Percentiles rank a stretch among this genome's conserved stretches.
phyloP scores from a whole-genome alignment of 2,113 vertebrate genomes.

The Heliornis fulica region DNA sequence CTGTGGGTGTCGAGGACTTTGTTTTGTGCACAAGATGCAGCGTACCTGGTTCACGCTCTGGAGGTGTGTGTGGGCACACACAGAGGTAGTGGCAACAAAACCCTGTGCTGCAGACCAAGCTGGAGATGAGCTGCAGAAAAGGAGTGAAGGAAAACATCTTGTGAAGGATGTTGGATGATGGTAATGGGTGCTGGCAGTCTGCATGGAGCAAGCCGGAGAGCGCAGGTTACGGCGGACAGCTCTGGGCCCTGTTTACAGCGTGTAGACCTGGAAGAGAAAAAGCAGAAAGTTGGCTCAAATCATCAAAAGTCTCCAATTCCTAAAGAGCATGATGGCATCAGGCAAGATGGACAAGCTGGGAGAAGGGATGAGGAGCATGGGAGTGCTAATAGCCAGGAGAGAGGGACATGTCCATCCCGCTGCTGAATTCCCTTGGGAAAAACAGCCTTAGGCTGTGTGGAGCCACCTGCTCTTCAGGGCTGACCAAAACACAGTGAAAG shows the following conservation, averaged over 20 bases:
- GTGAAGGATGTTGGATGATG: accelerated
- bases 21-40: not conserved
- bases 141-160: not conserved
- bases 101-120: not conserved
- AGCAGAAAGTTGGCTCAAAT: not conserved
- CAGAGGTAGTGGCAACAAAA: not conserved
- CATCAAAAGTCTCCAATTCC: accelerated
- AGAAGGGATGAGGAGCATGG: not conserved
- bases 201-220: not conserved
- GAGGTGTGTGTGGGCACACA: accelerated
- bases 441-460: not conserved
- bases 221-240: not conserved
- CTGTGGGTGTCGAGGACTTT: not conserved
- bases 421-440: not conserved
- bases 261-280: not conserved
- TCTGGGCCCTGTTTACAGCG: not conserved
- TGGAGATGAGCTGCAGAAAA: not conserved
- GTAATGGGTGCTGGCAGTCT: not conserved
- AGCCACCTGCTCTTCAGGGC: not conserved
- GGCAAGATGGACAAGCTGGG: not conserved
- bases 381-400: not conserved
- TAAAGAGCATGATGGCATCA: not conserved
- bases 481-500: not conserved
- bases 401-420: not conserved
- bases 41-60: not conserved